Conservation (phyloP, 2,797 vertebrate species). For the Thunnus albacares region DNA sequence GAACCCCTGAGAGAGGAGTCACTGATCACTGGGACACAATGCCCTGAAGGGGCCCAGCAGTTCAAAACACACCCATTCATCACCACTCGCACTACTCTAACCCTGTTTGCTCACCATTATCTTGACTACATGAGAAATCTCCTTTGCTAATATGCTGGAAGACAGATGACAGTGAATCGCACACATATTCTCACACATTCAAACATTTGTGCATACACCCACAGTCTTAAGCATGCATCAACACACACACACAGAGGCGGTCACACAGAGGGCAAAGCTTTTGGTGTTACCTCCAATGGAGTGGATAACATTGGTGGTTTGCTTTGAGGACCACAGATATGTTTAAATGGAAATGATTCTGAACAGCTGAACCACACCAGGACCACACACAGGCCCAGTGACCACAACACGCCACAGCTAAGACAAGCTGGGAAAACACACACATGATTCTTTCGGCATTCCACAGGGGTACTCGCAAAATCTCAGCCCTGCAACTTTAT, state of each 20-base stretch:
- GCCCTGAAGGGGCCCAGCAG: conserved; percentile 63
- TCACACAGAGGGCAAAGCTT: conserved; percentile 69
- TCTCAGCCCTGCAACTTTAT: conserved; percentile 27
- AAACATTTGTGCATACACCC: conserved; percentile 33
- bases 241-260: conserved; percentile 41
- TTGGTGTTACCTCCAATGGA: conserved; percentile 74
- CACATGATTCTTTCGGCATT: conserved; percentile 60
- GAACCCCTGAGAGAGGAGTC: conserved; percentile 62
- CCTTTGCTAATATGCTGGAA: conserved; percentile 41
- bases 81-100: conserved; percentile 59
- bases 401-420: conserved; percentile 75
- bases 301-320: conserved; percentile 76
- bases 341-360: conserved; percentile 81
- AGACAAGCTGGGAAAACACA: conserved; percentile 80
- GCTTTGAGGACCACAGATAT: conserved; percentile 77
- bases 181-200: conserved; percentile 58
- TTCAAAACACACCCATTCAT: conserved; percentile 77
- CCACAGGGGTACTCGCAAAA: conserved; percentile 49
- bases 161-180: conserved; percentile 54
- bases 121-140: conserved; percentile 62
- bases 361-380: conserved; percentile 76
- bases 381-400: conserved; percentile 81
- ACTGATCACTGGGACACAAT: conserved; percentile 78
- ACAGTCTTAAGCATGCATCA: conserved; percentile 20
- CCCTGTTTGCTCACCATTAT: conserved; percentile 68